phyloP scores from a whole-genome alignment of 1,140 invertebrate genomes.

The Diorhabda sublineata region DNA sequence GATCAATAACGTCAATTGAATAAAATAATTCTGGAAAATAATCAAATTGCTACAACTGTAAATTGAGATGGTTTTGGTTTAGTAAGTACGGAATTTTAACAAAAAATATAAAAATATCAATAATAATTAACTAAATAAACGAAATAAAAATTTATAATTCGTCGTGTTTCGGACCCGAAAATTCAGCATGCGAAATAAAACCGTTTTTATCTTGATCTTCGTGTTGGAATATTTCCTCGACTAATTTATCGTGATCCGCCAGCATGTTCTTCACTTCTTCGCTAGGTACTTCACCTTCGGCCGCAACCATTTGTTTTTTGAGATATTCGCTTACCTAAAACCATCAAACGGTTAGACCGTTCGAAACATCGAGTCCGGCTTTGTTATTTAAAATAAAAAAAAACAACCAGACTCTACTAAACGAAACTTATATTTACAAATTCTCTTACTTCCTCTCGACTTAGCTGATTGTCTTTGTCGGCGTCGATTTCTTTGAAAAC shows the following conservation, averaged over 20 bases:
- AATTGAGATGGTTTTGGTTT: too few relatives aligned
- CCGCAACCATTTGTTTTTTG: slow-evolving; percentile 83
- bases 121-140: too few relatives aligned
- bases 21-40: too few relatives aligned
- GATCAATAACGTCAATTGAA: too few relatives aligned
- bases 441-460: slow-evolving; percentile 82
- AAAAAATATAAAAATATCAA: too few relatives aligned
- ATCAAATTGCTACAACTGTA: too few relatives aligned
- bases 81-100: too few relatives aligned
- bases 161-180: slow-evolving; percentile 94
- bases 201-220: slow-evolving; percentile 95
- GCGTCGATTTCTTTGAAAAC: slow-evolving; percentile 95
- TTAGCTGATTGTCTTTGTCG: slow-evolving; percentile 84
- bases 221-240: slow-evolving; percentile 95
- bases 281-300: slow-evolving; percentile 62
- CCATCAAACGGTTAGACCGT: slow-evolving; percentile 4
- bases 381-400: background rate
- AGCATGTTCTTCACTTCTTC: slow-evolving; percentile 82
- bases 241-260: slow-evolving; percentile 86
- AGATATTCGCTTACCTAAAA: slow-evolving; percentile 82
- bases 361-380: background rate
- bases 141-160: slow-evolving; percentile 69
- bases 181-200: slow-evolving; percentile 92
- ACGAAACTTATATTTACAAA: slow-evolving; percentile 23
- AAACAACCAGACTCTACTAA: slow-evolving; percentile 6